Evolutionary conservation across 2,797 vertebrate genomes (phyloP).

Genomic region (Setipinna tenuifilis): DNA sequence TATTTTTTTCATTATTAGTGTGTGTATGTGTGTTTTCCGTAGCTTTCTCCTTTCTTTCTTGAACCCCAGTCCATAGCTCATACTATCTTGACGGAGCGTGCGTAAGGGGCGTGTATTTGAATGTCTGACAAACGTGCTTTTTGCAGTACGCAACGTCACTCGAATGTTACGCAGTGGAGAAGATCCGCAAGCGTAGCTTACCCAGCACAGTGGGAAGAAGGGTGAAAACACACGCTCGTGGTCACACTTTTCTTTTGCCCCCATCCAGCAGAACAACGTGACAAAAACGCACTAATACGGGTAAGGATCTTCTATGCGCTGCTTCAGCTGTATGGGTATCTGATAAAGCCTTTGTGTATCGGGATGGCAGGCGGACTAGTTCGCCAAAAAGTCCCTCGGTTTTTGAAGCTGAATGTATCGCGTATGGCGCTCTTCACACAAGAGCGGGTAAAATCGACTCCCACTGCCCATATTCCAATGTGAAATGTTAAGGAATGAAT

Average conservation of each 20-base stretch:
- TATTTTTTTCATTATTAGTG: not conserved
- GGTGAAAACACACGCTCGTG: constrained; percentile 42
- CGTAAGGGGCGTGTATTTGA: constrained; percentile 49
- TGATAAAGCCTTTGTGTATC: not conserved
- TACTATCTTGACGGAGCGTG: constrained; percentile 9
- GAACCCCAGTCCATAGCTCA: not conserved
- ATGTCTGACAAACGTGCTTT: constrained; percentile 58
- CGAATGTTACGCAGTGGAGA: constrained; percentile 61
- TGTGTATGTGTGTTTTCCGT: not conserved
- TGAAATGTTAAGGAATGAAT: constrained; percentile 64
- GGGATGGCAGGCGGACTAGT: constrained; percentile 41
- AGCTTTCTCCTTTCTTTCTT: not conserved
- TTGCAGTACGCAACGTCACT: constrained; percentile 63
- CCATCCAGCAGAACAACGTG: constrained; percentile 47
- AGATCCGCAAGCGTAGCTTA: constrained; percentile 43
- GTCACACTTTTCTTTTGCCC: constrained; percentile 42
- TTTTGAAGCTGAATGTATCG: constrained; percentile 58
- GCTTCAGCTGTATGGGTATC: constrained; percentile 8
- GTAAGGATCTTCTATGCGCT: constrained; percentile 50
- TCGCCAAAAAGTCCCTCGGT: constrained; percentile 55
- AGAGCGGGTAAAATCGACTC: constrained; percentile 66
- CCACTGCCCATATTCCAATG: constrained; percentile 64
- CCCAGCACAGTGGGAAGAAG: constrained; percentile 55
- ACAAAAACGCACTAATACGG: constrained; percentile 41
- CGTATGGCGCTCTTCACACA: constrained; percentile 73